These are phyloP conservation scores for Phrynocephalus vlangalii DNA, from an alignment of 2,797 vertebrate species.

Conservation along the genomic window DNA sequence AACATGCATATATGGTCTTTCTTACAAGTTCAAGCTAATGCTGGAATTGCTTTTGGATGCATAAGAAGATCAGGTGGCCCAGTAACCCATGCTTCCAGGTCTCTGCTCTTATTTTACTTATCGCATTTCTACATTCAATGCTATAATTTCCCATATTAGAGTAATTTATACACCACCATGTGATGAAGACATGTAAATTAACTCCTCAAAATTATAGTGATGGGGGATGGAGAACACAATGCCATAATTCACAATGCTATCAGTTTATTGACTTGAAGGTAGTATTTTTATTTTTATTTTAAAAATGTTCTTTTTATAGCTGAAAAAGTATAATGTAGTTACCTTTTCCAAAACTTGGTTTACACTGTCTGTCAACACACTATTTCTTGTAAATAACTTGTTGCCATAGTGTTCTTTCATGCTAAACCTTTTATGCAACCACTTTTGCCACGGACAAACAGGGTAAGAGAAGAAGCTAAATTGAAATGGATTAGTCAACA, in stretches of 20 bases:
- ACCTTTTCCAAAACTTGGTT: neutral
- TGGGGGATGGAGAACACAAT: neutral
- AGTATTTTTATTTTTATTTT: no score
- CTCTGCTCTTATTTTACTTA: neutral
- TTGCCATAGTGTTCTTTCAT: neutral
- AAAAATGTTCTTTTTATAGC: no score
- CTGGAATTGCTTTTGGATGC: neutral
- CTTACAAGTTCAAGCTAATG: neutral
- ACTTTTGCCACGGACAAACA: neutral
- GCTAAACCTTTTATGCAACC: neutral
- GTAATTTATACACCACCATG: neutral
- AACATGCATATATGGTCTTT: neutral
- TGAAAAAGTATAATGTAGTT: no score
- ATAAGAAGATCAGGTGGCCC: neutral
- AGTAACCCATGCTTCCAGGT: neutral
- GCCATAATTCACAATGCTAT: no score
- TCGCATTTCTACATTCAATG: neutral
- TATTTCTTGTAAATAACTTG: neutral
- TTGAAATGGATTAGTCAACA: neutral
- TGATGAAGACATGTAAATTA: neutral
- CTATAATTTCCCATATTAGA: neutral
- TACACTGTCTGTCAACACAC: neutral
- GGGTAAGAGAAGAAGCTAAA: neutral
- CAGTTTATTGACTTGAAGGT: no score
- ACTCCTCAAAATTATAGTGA: neutral